Conservation (phyloP, 2,113 vertebrate genomes). For the Siniperca chuatsi region DNA sequence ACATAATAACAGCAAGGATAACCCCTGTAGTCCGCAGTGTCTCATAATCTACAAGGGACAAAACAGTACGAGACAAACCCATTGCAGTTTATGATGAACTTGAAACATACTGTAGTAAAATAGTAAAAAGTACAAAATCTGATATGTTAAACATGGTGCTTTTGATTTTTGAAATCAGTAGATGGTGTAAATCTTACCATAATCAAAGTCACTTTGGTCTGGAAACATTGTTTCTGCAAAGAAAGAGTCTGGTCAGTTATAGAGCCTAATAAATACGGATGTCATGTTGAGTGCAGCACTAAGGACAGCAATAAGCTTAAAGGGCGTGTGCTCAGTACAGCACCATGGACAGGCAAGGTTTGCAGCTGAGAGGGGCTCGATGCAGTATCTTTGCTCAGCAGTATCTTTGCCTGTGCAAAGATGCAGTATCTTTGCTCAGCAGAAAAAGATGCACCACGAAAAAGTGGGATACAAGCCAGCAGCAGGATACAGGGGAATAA, state of each 20-base stretch:
- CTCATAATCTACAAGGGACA: conserved; percentile 86
- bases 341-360: conserved; percentile 24
- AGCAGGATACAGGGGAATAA: conserved; percentile 3
- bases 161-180: conserved; percentile 8
- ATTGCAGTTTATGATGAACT: not conserved
- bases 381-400: conserved; percentile 67
- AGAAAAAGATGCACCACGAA: conserved; percentile 64
- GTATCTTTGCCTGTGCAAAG: too few relatives aligned
- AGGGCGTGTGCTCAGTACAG: not conserved
- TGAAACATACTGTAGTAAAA: not conserved
- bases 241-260: conserved; percentile 22
- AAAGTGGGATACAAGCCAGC: conserved; percentile 61
- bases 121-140: not conserved
- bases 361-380: conserved; percentile 3
- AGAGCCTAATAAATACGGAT: not conserved
- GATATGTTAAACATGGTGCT: not conserved
- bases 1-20: conserved; percentile 89
- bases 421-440: conserved; percentile 80
- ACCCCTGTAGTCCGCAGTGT: conserved; percentile 90
- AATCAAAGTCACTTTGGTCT: conserved; percentile 84
- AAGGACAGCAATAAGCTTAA: not conserved
- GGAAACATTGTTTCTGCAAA: conserved; percentile 71
- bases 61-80: not conserved
- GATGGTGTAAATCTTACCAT: conserved; percentile 75
- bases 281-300: not conserved